Evolutionary conservation across 1,140 invertebrate genomes (phyloP).

Genomic region (Bombus balteatus): DNA sequence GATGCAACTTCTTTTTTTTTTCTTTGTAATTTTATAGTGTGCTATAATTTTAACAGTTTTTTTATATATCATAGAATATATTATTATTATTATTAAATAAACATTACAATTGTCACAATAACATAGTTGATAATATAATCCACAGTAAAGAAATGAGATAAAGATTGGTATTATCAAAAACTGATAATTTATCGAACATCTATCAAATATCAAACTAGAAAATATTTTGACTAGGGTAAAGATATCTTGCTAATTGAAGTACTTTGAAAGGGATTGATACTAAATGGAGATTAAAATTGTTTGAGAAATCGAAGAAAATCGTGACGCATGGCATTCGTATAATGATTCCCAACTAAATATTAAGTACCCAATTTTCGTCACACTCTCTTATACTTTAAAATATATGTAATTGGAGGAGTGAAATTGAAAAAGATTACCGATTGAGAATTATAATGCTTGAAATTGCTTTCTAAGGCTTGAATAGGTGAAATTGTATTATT

Average conservation of each 20-base stretch:
- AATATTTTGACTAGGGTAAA: background rate
- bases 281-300: background rate
- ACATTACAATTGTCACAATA: background rate
- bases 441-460: background rate
- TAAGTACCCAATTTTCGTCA: background rate
- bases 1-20: conserved; percentile 83
- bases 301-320: background rate
- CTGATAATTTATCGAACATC: background rate
- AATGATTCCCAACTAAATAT: conserved; percentile 1
- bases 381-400: background rate
- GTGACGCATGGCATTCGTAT: background rate
- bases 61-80: background rate
- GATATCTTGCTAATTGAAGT: background rate
- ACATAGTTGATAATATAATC: background rate
- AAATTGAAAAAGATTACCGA: conserved; percentile 1
- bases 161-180: background rate
- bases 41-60: too few species aligned
- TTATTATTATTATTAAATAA: background rate
- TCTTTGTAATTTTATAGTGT: background rate
- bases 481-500: background rate
- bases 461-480: background rate
- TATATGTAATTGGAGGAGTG: background rate
- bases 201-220: background rate
- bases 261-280: background rate
- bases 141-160: background rate